Evolutionary conservation across 2,797 vertebrate species (phyloP), one percentile per base, ranked within the genome.

Genomic region (Neosalanx taihuensis): DNA sequence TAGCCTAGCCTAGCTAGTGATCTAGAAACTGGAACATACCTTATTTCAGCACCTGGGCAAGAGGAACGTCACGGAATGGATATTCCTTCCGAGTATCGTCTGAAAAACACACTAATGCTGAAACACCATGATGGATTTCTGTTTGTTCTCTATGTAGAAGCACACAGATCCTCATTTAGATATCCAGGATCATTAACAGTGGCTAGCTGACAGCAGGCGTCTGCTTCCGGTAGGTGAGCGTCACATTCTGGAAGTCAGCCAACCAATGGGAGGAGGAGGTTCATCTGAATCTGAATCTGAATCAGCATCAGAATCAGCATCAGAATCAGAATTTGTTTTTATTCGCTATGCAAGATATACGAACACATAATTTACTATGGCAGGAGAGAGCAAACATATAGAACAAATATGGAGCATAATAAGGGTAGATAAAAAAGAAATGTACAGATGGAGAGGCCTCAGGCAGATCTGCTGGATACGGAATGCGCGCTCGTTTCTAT

Each of bases 11-110:
- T 13, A 31, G 41, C 26, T 68, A 61, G 29, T 29, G 30, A 31
- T 5, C 13, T 61, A 13, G 18, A 63, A 29, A 9, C 31, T 37
- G n/a, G 20, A 41, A 37, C 62, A 64, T 85, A 90, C 91, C 91
- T 92, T 80, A 86, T 90, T 90, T 88, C 73, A 75, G 85, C 88
- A 70, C 81, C 78, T 73, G 67, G 60, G 72, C 80, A 79, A 83
- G 77, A 91, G 81, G 88, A 91, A 91, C 85, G 88, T 84, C n/a
- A 76, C 73, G 67, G 75, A 76, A 71, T 56, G 31, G 1, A 3
- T 60, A 70, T 56, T 84, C 74, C 80, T 72, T 73, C 4, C 4
- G 30, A 13, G 71, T 76, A 61, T 79, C 69, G 65, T 30, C 67
- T n/a, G 61, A 23, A 66, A 7, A 26, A 71, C 73, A 80, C 83